Evolutionary conservation across 2,888 invertebrate genomes (phyloP), one percentile per base, ranked within the genome.

Genomic region (Crocallis elinguaria): DNA sequence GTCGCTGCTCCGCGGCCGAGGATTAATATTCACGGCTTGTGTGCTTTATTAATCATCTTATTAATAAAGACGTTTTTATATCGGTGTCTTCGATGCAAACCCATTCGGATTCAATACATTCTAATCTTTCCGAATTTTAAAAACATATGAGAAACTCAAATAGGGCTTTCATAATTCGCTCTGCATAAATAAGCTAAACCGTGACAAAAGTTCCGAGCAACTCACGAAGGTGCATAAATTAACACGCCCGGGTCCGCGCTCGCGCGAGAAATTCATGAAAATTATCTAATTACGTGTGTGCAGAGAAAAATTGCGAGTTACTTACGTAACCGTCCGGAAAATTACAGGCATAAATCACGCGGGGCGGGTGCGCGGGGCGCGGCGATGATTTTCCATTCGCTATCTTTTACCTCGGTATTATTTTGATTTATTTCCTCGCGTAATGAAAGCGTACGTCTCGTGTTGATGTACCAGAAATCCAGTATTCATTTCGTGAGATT

Each of bases 211-310:
- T 43, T 27, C 21, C 8, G 48, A 49, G 53, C 49, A 45, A 44
- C 49, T 60, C 56, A 43, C 35, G 58, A 52, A 64, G 51, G 54
- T 67, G 67, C 64, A 73, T 72, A 74, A 72, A 72, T 70, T 67
- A 64, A 65, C 64, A 38, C 33, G 32, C 46, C 37, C 13, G 29
- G 14, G 39, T 6, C 42, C 60, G 55, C 62, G 62, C 55, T 69
- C 65, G 66, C 62, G 70, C 67, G 67, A 73, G 72, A 78, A 82
- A 82, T 81, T 80, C 79, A 76, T 78, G 81, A 81, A 85, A 88
- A 89, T 88, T 86, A 86, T 88, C 85, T 90, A 89, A 89, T 90
- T 90, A 90, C 82, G 88, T 88, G 82, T 87, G 86, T 85, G 88
- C 79, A 75, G 77, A 84, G 86, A 89, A 90, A 88, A 89, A 88